Conservation (phyloP, 2,113 vertebrate genomes). For the Pelvicachromis taeniatus region DNA sequence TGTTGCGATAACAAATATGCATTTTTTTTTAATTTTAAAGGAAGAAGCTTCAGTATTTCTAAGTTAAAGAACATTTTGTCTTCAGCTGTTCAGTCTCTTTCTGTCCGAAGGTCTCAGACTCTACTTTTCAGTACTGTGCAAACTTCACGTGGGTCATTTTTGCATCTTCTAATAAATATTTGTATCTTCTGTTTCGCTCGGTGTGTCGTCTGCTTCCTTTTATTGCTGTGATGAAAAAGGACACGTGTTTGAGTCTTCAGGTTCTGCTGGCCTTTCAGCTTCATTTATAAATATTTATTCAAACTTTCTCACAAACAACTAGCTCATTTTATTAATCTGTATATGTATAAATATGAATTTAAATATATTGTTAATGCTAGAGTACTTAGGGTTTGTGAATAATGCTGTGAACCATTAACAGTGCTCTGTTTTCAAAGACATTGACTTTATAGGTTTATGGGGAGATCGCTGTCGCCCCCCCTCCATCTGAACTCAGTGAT, state of each 20-base stretch:
- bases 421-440: neutral
- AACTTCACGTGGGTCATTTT: neutral
- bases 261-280: neutral
- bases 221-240: neutral
- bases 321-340: neutral
- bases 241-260: neutral
- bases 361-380: neutral
- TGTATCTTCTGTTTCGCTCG: neutral
- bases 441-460: neutral
- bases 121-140: neutral
- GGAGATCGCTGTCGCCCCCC: no score
- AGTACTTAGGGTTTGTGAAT: neutral
- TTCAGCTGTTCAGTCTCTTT: neutral
- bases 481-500: no score
- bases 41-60: neutral
- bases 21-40: neutral
- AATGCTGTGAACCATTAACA: no score
- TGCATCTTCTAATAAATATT: neutral
- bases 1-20: no score
- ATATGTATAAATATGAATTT: neutral
- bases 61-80: neutral
- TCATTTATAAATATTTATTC: neutral
- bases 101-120: neutral
- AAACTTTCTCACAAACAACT: neutral
- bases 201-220: neutral